Percentiles rank a stretch among this genome's conserved stretches.
Evolutionary conservation across 2,888 invertebrate genomes (phyloP).

Genomic region (Pachydiplax longipennis): DNA sequence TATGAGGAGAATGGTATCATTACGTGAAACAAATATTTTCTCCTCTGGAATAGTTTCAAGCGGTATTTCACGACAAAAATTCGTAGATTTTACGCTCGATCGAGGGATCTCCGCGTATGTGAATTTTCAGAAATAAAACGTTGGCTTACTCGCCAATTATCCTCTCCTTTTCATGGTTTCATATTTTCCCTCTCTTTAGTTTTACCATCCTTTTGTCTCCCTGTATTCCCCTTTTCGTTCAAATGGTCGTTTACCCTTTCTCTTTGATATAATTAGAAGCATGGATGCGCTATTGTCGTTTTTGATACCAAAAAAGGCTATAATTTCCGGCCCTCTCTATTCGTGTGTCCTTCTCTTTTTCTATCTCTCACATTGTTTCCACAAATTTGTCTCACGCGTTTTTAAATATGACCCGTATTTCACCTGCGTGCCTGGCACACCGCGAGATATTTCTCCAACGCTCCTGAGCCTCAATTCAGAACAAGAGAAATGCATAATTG

Average conservation of each 20-base stretch:
- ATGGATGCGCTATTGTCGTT: background rate
- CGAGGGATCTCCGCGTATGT: too few species aligned
- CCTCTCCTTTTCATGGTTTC: background rate
- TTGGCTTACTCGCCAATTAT: too few species aligned
- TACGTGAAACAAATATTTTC: too few species aligned
- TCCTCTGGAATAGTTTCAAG: too few species aligned
- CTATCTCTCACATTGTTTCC: slow-evolving; percentile 53
- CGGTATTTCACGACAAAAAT: too few species aligned
- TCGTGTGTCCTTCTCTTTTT: background rate
- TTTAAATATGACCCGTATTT: background rate
- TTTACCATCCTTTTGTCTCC: background rate
- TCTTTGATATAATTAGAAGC: background rate
- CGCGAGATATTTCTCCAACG: background rate
- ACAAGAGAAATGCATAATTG: background rate
- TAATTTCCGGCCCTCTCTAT: background rate
- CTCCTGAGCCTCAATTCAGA: background rate
- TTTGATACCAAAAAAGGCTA: too few species aligned
- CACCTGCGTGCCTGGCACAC: background rate
- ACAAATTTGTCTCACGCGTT: background rate
- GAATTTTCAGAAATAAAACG: too few species aligned
- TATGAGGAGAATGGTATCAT: too few species aligned
- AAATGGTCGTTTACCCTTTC: background rate
- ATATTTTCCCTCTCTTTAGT: too few species aligned
- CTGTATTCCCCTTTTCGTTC: background rate
- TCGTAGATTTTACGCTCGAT: too few species aligned